Conservation (phyloP, 2,113 vertebrate species). For the Nycticebus coucang region DNA sequence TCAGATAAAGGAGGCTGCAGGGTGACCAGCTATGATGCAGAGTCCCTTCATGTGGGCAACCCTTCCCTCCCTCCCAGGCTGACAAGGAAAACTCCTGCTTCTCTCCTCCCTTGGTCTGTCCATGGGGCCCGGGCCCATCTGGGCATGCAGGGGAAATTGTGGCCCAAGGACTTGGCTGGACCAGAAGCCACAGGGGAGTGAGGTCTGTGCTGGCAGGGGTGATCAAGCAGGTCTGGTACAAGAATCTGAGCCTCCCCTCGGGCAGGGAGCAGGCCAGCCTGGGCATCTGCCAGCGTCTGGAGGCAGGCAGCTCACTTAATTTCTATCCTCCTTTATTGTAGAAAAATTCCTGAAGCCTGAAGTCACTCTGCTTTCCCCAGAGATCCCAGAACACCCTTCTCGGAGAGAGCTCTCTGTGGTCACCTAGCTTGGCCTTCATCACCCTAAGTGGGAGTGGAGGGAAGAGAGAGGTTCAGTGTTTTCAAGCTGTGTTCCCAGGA, state of each 20-base stretch:
- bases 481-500: neutral
- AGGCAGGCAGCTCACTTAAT: neutral
- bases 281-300: neutral
- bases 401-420: neutral
- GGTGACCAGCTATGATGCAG: neutral
- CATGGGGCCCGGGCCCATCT: rapidly evolving
- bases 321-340: constrained; percentile 21
- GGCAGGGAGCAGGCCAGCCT: neutral
- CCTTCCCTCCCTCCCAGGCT: neutral
- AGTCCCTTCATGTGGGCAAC: neutral
- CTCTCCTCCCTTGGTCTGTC: neutral
- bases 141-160: rapidly evolving
- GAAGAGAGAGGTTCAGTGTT: neutral
- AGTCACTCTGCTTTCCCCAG: neutral
- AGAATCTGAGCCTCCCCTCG: neutral
- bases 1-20: neutral
- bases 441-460: rapidly evolving
- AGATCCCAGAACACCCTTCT: neutral
- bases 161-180: neutral
- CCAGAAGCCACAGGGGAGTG: rapidly evolving
- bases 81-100: neutral
- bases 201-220: rapidly evolving
- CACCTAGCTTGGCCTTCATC: neutral
- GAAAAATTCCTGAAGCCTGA: constrained; percentile 61
- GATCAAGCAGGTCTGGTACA: neutral